Percentiles rank a stretch among this genome's conserved stretches.
These are phyloP conservation scores for Altica lythri DNA, from an alignment of 2,888 invertebrate genomes.

Conservation along the genomic window DNA sequence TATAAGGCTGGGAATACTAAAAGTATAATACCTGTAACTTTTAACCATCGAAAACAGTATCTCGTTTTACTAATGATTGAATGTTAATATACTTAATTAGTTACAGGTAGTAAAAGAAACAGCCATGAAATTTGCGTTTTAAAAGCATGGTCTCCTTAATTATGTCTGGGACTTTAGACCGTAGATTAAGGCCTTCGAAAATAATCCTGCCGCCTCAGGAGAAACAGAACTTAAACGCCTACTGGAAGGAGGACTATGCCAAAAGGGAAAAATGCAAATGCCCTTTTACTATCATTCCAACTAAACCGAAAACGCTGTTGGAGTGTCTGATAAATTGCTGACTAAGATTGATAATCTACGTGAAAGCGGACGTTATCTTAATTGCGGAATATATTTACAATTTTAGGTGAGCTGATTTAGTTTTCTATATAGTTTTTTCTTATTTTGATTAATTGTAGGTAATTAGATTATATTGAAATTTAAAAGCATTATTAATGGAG, in stretches of 20 bases:
- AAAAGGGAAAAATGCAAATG: constrained; percentile 11
- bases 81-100: too few relatives aligned
- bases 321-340: constrained; percentile 16
- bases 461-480: too few relatives aligned
- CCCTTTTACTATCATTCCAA: constrained; percentile 1
- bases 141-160: not conserved
- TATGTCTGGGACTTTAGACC: not conserved
- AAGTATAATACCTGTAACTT: too few relatives aligned
- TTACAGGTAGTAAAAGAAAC: too few relatives aligned
- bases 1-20: too few relatives aligned
- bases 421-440: too few relatives aligned
- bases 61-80: too few relatives aligned
- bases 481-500: too few relatives aligned
- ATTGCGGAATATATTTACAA: constrained; percentile 15
- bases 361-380: constrained; percentile 14
- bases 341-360: constrained; percentile 15
- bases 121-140: too few relatives aligned
- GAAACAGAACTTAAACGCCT: not conserved
- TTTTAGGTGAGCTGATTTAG: constrained; percentile 12
- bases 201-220: constrained; percentile 1
- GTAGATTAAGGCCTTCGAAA: not conserved
- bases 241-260: not conserved
- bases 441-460: too few relatives aligned
- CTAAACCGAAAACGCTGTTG: constrained; percentile 11
- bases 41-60: too few relatives aligned